Percentiles rank a stretch among this genome's conserved stretches.
phyloP scores from a whole-genome alignment of 2,113 vertebrate species.

The Azemiops feae region DNA sequence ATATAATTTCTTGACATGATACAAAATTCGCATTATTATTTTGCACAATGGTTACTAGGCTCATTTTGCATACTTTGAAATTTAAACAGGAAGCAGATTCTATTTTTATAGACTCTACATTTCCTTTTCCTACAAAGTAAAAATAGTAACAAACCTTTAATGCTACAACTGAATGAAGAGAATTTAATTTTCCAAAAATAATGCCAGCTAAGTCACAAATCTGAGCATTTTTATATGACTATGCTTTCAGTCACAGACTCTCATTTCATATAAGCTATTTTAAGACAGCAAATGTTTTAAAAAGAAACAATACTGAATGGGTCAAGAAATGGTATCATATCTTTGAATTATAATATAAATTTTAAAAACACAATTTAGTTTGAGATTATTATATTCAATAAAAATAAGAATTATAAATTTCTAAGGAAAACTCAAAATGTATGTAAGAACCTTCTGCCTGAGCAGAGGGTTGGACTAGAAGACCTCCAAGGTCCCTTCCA shows the following conservation, averaged over 20 bases:
- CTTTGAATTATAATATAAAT: background rate
- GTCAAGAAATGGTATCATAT: background rate
- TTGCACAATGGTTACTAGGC: background rate
- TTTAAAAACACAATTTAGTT: background rate
- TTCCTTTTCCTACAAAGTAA: background rate
- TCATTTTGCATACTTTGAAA: background rate
- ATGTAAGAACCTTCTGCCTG: too few species aligned
- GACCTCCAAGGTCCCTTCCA: too few species aligned
- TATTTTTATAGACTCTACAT: background rate
- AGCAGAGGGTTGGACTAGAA: too few species aligned
- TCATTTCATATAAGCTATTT: slow-evolving; percentile 15
- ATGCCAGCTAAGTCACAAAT: background rate
- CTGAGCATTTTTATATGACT: background rate
- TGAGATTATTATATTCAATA: background rate
- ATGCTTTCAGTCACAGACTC: background rate
- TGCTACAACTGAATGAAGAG: background rate
- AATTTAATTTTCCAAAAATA: background rate
- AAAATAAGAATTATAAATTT: background rate
- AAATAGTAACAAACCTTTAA: background rate
- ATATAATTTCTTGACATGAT: background rate
- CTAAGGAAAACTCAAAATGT: background rate
- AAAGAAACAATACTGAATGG: background rate
- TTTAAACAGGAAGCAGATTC: background rate
- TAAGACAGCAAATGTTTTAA: background rate
- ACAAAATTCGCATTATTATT: background rate